phyloP scores from a whole-genome alignment of 2,888 invertebrate genomes.

The Dryomyza anilis region DNA sequence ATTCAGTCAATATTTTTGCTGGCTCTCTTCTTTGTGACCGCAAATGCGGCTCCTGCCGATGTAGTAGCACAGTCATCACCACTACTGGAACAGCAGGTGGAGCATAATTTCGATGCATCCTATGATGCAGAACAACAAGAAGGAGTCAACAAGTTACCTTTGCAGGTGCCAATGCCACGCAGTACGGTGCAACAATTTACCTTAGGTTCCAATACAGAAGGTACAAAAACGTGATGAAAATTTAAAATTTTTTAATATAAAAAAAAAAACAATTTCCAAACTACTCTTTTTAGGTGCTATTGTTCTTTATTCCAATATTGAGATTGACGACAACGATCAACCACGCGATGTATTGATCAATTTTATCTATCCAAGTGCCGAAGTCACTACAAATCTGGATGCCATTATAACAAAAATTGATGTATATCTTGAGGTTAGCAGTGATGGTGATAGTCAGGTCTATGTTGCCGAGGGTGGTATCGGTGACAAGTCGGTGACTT shows the following conservation, averaged over 20 bases:
- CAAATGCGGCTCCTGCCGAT: neutral
- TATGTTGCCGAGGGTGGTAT: slow-evolving; percentile 37
- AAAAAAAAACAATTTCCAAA: neutral
- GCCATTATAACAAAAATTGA: slow-evolving; percentile 36
- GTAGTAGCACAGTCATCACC: too few species aligned
- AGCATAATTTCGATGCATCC: too few species aligned
- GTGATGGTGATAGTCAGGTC: slow-evolving; percentile 31
- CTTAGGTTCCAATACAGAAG: too few species aligned
- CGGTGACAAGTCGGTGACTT: slow-evolving; percentile 33
- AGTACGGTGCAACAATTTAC: too few species aligned
- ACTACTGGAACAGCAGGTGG: neutral
- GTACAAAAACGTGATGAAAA: too few species aligned
- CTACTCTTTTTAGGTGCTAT: slow-evolving; percentile 27
- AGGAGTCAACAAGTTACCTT: too few species aligned
- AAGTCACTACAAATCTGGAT: neutral
- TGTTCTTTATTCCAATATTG: slow-evolving; percentile 27
- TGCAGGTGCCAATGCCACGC: too few species aligned
- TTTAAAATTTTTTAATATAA: neutral
- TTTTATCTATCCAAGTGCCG: slow-evolving; percentile 25
- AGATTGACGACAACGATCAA: slow-evolving; percentile 18
- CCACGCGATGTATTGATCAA: slow-evolving; percentile 28
- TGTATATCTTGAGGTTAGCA: slow-evolving; percentile 29
- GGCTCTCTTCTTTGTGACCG: neutral
- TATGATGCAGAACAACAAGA: too few species aligned
- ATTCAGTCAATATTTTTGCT: too few species aligned